Evolutionary conservation across 2,888 invertebrate species (phyloP).

Genomic region (Drosophila robusta): DNA sequence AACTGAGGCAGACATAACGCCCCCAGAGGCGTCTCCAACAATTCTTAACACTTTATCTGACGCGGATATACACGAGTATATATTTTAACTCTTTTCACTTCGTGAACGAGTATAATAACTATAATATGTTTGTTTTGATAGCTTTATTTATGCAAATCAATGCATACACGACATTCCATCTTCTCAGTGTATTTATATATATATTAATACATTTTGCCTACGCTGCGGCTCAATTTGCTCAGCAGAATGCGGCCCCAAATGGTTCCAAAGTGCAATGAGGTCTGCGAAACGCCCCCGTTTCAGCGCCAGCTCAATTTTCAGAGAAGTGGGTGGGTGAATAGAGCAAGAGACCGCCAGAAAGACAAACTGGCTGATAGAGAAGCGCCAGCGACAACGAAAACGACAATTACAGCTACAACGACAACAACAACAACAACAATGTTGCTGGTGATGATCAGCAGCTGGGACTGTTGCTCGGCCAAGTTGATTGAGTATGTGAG

Average conservation of each 20-base stretch:
- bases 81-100: too few relatives aligned
- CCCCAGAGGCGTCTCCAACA: too few relatives aligned
- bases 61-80: too few relatives aligned
- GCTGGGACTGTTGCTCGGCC: constrained; percentile 6
- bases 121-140: too few relatives aligned
- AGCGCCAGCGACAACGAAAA: constrained; percentile 36
- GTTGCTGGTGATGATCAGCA: constrained; percentile 26
- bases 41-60: too few relatives aligned
- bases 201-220: constrained; percentile 22
- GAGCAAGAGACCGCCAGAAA: constrained; percentile 17
- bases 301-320: constrained; percentile 34
- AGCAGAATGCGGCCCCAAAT: constrained; percentile 41
- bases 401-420: constrained; percentile 3
- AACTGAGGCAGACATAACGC: too few relatives aligned
- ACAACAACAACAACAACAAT: constrained; percentile 9
- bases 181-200: constrained; percentile 31
- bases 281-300: constrained; percentile 42
- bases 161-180: not conserved
- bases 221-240: constrained; percentile 25
- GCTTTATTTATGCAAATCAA: too few relatives aligned
- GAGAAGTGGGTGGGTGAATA: constrained; percentile 48
- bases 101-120: too few relatives aligned
- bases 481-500: constrained; percentile 47
- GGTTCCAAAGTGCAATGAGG: constrained; percentile 69
- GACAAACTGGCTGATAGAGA: constrained; percentile 11